Conservation (phyloP, 2,888 invertebrate species). For the Agrotis clavis region DNA sequence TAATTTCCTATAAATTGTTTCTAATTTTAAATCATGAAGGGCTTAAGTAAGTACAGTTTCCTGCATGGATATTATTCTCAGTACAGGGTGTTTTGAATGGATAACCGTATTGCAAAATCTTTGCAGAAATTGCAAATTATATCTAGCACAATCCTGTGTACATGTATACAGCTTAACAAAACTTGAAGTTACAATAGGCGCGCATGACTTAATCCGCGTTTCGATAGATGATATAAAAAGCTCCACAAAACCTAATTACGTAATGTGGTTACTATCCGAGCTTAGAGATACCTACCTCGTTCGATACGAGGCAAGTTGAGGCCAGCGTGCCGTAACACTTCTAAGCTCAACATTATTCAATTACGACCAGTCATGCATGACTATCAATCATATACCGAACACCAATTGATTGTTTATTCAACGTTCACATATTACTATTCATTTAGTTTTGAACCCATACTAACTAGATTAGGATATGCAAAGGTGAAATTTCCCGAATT, state of each 20-base stretch:
- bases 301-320: slow-evolving; percentile 36
- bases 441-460: slow-evolving; percentile 40
- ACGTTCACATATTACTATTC: slow-evolving; percentile 45
- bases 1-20: background rate
- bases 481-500: slow-evolving; percentile 28
- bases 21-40: background rate
- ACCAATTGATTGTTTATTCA: slow-evolving; percentile 64
- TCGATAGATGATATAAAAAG: slow-evolving; percentile 70
- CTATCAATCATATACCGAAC: slow-evolving; percentile 67
- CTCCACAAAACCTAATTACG: slow-evolving; percentile 73
- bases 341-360: slow-evolving; percentile 64
- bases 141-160: background rate
- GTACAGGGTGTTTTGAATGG: background rate
- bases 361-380: slow-evolving; percentile 66
- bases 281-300: slow-evolving; percentile 44
- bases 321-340: slow-evolving; percentile 56
- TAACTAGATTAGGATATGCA: slow-evolving; percentile 28
- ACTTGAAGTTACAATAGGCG: slow-evolving; percentile 51
- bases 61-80: background rate
- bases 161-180: slow-evolving; percentile 49
- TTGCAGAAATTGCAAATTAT: background rate
- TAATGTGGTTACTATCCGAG: slow-evolving; percentile 64
- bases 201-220: slow-evolving; percentile 73
- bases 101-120: background rate
- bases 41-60: background rate